Evolutionary conservation across 1,140 invertebrate genomes (phyloP).

Genomic region (Meloidogyne chitwoodi): DNA sequence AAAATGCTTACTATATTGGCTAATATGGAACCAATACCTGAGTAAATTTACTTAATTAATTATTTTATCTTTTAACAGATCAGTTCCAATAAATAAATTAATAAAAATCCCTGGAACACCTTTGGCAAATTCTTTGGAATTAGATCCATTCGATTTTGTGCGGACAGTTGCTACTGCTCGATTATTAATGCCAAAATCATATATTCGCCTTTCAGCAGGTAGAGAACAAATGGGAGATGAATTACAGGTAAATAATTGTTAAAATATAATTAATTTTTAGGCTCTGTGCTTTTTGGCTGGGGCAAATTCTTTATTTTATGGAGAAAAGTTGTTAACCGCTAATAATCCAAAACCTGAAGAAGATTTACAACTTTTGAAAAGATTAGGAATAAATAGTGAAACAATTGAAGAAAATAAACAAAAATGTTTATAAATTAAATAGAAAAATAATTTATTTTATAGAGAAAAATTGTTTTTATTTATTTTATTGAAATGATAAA

Average conservation of each 20-base stretch:
- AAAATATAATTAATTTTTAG: not conserved
- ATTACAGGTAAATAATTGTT: not conserved
- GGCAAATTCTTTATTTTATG: slow-evolving; percentile 18
- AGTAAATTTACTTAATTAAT: not conserved
- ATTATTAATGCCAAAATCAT: slow-evolving; percentile 13
- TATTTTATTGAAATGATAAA: no score
- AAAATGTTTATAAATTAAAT: not conserved
- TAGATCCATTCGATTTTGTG: slow-evolving; percentile 15
- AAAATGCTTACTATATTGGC: slow-evolving; percentile 7
- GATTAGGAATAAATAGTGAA: slow-evolving; percentile 6
- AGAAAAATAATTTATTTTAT: not conserved
- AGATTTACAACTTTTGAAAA: slow-evolving; percentile 2
- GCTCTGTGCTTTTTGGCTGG: slow-evolving; percentile 14
- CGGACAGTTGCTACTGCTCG: slow-evolving; percentile 15
- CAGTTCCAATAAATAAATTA: slow-evolving; percentile 19
- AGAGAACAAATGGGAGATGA: slow-evolving; percentile 20
- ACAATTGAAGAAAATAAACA: slow-evolving; percentile 5
- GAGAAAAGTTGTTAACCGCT: slow-evolving; percentile 16
- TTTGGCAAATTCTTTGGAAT: not conserved
- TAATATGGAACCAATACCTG: not conserved
- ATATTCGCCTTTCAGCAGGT: slow-evolving; percentile 14
- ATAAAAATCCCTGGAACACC: slow-evolving; percentile 15
- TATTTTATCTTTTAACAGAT: not conserved
- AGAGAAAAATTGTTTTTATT: no score
- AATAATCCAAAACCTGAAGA: slow-evolving; percentile 4